phyloP scores from a whole-genome alignment of 2,888 invertebrate species.

The Caenorhabditis imperialis region DNA sequence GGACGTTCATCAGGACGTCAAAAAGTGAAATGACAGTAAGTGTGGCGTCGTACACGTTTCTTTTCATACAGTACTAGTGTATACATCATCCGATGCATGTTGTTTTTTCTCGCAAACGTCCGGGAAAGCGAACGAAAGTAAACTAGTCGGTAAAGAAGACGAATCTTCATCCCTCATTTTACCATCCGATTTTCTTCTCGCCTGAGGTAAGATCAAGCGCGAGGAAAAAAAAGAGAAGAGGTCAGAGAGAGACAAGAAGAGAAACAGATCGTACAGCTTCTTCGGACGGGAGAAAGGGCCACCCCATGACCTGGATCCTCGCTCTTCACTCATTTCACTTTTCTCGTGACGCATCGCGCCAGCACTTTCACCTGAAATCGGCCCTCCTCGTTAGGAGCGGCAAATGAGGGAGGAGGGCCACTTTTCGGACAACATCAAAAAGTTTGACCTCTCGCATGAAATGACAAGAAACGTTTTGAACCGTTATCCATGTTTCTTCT shows the following conservation, averaged over 20 bases:
- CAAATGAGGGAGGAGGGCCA: conserved; percentile 30
- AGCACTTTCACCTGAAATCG: conserved; percentile 58
- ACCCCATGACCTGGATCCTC: conserved; percentile 57
- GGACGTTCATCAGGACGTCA: conserved; percentile 41
- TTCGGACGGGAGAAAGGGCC: conserved; percentile 37
- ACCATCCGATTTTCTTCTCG: conserved; percentile 12
- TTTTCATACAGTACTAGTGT: conserved; percentile 47
- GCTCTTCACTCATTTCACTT: conserved; percentile 61
- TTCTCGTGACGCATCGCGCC: conserved; percentile 59
- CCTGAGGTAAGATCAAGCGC: conserved; percentile 41
- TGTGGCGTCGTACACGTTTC: conserved; percentile 47
- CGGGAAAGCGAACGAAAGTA: conserved; percentile 52
- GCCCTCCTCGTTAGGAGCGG: conserved; percentile 33
- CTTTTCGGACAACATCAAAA: conserved; percentile 47
- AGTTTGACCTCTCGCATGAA: conserved; percentile 47
- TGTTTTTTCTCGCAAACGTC: conserved; percentile 36
- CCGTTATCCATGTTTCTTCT: conserved; percentile 11
- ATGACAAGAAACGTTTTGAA: conserved; percentile 4
- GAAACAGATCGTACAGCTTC: conserved; percentile 55
- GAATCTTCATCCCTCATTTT: conserved; percentile 12
- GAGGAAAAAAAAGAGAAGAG: neutral
- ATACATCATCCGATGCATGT: conserved; percentile 31
- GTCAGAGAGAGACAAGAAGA: conserved; percentile 17
- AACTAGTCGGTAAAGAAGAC: conserved; percentile 54
- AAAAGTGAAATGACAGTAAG: conserved; percentile 51